phyloP scores from a whole-genome alignment of 2,113 vertebrate genomes.

The Octodon degus region DNA sequence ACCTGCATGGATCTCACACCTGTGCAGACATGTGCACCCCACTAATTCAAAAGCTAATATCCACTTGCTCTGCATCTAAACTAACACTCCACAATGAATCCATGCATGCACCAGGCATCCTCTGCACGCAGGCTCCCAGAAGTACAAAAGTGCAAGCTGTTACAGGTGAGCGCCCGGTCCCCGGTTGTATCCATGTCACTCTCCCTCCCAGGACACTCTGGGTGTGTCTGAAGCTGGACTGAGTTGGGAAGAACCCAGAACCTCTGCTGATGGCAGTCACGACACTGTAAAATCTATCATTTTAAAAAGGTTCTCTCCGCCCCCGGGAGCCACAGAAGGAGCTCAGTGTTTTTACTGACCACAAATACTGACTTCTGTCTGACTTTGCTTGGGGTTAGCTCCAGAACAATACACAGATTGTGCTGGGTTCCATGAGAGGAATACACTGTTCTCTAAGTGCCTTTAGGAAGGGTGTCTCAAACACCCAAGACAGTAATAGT shows the following conservation, averaged over 20 bases:
- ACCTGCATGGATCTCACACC: not conserved
- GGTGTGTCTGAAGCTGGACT: not conserved
- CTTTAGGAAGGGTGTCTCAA: slow-evolving; percentile 83
- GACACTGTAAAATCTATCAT: slow-evolving; percentile 48
- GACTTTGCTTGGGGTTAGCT: slow-evolving; percentile 83
- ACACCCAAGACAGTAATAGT: slow-evolving; percentile 87
- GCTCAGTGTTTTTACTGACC: slow-evolving; percentile 1
- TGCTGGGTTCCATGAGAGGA: slow-evolving; percentile 86
- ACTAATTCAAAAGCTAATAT: not conserved
- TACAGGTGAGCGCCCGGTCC: accelerated
- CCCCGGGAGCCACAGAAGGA: not conserved
- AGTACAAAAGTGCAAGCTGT: not conserved
- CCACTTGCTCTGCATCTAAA: not conserved
- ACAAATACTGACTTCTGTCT: not conserved
- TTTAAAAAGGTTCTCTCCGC: not conserved
- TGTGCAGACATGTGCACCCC: too few relatives aligned
- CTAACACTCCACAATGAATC: accelerated
- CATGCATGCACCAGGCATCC: too few relatives aligned
- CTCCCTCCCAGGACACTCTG: too few relatives aligned
- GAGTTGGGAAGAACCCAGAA: slow-evolving; percentile 18
- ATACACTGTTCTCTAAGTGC: slow-evolving; percentile 86
- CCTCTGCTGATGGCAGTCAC: slow-evolving; percentile 13
- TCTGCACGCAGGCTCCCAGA: not conserved
- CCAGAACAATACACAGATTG: slow-evolving; percentile 91
- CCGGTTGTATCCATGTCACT: not conserved